These are phyloP conservation scores for Lordiphosa collinella DNA, from an alignment of 1,140 invertebrate species.

Conservation along the genomic window DNA sequence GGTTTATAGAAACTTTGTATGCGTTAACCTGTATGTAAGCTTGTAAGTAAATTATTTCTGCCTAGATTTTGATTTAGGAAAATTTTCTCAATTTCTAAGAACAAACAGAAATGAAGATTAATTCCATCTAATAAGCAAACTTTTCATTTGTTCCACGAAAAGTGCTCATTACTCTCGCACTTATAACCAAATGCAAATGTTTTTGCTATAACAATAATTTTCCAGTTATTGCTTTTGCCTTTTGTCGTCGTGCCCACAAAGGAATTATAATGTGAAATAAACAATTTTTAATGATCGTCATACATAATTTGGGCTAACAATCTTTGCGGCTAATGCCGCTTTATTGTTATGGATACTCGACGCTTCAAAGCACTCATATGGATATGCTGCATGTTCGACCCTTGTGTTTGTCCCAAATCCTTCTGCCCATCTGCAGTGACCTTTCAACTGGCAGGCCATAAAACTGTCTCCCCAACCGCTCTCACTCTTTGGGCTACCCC, in stretches of 20 bases:
- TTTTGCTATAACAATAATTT: constrained; percentile 22
- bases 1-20: no score
- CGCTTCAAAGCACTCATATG: constrained; percentile 26
- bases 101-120: no score
- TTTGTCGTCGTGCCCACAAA: constrained; percentile 47
- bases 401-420: constrained; percentile 28
- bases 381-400: constrained; percentile 74
- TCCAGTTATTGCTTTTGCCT: constrained; percentile 17
- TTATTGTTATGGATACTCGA: constrained; percentile 1
- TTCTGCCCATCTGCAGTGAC: constrained; percentile 64
- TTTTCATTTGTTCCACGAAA: background rate
- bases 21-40: no score
- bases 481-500: constrained; percentile 47
- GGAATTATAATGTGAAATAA: constrained; percentile 30
- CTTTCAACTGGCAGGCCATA: constrained; percentile 68
- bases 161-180: no score
- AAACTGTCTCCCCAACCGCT: constrained; percentile 46
- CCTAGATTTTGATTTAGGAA: no score
- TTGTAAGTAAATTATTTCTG: no score
- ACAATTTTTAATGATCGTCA: constrained; percentile 64
- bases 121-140: background rate
- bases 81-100: no score
- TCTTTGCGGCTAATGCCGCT: background rate
- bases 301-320: constrained; percentile 26
- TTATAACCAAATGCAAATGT: background rate